Conservation (phyloP, 2,797 vertebrate genomes). For the Brachyalestes nurse region DNA sequence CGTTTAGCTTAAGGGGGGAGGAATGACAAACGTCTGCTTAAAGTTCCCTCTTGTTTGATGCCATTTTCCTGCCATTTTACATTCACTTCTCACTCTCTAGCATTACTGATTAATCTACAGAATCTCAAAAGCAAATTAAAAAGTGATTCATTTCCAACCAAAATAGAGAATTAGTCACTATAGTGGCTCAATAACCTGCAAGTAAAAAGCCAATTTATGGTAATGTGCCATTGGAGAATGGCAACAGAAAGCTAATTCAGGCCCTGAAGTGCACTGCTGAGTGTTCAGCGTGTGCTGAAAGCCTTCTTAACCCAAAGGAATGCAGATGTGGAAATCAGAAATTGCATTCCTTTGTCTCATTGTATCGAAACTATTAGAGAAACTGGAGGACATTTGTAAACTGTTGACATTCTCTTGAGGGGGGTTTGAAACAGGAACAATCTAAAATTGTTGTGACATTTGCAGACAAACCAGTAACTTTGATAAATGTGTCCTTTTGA, state of each 20-base stretch:
- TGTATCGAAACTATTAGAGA: neutral
- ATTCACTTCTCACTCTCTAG: conserved; percentile 60
- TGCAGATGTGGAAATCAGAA: conserved; percentile 40
- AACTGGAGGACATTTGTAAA: conserved; percentile 24
- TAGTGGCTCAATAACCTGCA: conserved; percentile 66
- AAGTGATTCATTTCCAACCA: conserved; percentile 63
- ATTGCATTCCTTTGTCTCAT: conserved; percentile 42
- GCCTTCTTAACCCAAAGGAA: conserved; percentile 41
- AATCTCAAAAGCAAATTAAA: conserved; percentile 80
- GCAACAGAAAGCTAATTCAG: conserved; percentile 63
- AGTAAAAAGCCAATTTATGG: conserved; percentile 75
- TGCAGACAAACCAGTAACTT: neutral
- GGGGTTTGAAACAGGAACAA: conserved; percentile 30
- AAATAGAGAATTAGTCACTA: conserved; percentile 67
- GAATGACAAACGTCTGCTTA: conserved; percentile 14
- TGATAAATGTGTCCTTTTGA: conserved; percentile 17
- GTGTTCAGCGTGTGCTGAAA: conserved; percentile 22
- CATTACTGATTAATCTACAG: conserved; percentile 76
- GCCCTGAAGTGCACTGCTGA: conserved; percentile 38
- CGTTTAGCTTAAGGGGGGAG: neutral
- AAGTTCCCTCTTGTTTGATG: conserved; percentile 5
- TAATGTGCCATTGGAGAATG: conserved; percentile 67
- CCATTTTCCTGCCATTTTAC: neutral
- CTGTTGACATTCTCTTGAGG: conserved; percentile 17
- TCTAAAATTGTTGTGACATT: neutral